These are phyloP conservation scores for Tenualosa thibaudeaui DNA, from an alignment of 2,797 vertebrate species.

Conservation along the genomic window DNA sequence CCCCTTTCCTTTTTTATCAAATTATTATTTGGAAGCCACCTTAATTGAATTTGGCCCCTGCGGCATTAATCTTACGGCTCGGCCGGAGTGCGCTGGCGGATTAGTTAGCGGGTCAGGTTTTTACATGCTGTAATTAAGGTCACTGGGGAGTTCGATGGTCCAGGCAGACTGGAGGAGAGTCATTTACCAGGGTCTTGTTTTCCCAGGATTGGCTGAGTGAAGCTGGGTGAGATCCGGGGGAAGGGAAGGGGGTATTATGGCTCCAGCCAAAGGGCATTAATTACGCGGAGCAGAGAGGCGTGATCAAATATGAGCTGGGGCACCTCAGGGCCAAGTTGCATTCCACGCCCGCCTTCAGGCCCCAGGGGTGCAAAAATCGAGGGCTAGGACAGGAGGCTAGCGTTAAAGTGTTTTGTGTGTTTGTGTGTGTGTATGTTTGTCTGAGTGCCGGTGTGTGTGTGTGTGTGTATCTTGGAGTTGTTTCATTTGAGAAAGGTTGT, in stretches of 20 bases:
- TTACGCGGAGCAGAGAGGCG: constrained; percentile 28
- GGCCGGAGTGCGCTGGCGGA: not conserved
- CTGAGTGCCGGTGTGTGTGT: not conserved
- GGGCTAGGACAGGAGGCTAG: not conserved
- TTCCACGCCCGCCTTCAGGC: constrained; percentile 24
- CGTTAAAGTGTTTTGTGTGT: not conserved
- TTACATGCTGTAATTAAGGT: constrained; percentile 41
- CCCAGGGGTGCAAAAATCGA: not conserved
- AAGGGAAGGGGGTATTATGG: not conserved
- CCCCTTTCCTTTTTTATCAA: not conserved
- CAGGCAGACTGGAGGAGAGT: not conserved
- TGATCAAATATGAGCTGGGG: constrained; percentile 33
- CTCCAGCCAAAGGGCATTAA: constrained; percentile 30
- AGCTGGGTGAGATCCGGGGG: not conserved
- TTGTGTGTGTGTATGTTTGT: not conserved
- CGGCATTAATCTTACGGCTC: constrained; percentile 1
- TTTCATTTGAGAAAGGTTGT: not conserved
- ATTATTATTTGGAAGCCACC: constrained; percentile 23
- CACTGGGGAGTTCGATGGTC: not conserved
- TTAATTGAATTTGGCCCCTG: constrained; percentile 47
- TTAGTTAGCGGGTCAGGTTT: constrained; percentile 19
- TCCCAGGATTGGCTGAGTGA: constrained; percentile 1
- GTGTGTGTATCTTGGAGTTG: not conserved
- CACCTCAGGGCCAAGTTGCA: not conserved
- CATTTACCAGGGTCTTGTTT: not conserved